A percentile compares a stretch with the other conserved stretches of the same genome.
Evolutionary conservation across 2,888 invertebrate genomes (phyloP).

Genomic region (Fragum whitleyi): DNA sequence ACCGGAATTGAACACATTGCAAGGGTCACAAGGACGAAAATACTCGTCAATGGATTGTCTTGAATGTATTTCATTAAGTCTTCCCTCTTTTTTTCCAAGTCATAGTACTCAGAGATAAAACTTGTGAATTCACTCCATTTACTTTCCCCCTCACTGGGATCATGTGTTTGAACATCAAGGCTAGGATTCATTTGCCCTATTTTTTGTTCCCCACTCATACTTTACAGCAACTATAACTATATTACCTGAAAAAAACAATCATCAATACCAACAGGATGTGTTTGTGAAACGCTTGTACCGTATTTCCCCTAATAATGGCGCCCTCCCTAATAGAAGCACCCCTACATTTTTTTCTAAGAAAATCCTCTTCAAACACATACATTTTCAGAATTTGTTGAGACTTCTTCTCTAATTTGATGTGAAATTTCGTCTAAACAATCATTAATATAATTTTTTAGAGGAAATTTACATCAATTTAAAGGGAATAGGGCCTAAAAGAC

Average conservation of each 20-base stretch:
- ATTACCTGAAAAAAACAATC: neutral
- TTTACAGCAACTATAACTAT: neutral
- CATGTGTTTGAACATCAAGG: conserved; percentile 1
- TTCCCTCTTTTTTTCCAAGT: conserved; percentile 65
- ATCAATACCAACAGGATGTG: too few relatives aligned
- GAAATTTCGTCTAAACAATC: too few relatives aligned
- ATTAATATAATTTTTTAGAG: too few relatives aligned
- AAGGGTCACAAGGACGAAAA: conserved; percentile 69
- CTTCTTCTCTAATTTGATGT: too few relatives aligned
- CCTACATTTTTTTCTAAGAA: too few relatives aligned
- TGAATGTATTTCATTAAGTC: conserved; percentile 63
- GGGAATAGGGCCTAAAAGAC: too few relatives aligned
- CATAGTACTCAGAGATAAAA: conserved; percentile 65
- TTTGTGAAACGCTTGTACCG: too few relatives aligned
- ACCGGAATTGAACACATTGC: conserved; percentile 76
- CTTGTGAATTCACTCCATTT: conserved; percentile 50
- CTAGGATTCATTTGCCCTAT: neutral
- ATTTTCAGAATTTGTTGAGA: too few relatives aligned
- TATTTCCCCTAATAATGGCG: too few relatives aligned
- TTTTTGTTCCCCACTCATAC: conserved; percentile 1
- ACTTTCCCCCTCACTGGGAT: conserved; percentile 35
- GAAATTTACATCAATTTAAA: too few relatives aligned
- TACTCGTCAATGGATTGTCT: conserved; percentile 73
- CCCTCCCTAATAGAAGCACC: too few relatives aligned
- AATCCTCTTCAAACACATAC: too few relatives aligned